Evolutionary conservation across 1,140 invertebrate species (phyloP), one percentile per base, ranked within the genome.

Genomic region (Cyrtorhinus lividipennis): DNA sequence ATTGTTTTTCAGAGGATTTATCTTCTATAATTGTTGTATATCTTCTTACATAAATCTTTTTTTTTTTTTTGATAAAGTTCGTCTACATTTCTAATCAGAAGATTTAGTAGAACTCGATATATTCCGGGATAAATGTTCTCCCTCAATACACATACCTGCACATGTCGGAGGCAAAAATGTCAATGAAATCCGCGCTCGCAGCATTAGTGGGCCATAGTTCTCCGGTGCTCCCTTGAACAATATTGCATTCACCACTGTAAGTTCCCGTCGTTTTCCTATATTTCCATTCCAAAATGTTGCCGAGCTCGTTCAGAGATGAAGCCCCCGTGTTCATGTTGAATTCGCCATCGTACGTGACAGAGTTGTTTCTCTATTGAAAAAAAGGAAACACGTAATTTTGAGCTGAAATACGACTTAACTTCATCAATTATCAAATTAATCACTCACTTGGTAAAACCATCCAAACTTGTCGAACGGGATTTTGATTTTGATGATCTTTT

Each of bases 391-490:
- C 15, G 25, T 44, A 58, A 25, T 62, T 15, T 25, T 10, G 22
- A 25, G 18, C 18, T 10, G 48, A 53, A 10, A 8, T 53, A 22
- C 48, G 20, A 53, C 8, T 53, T 20, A 53, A 20, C 48, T 20
- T 53, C 8, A 44, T 44, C n/a, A 38, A 38, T 8, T 38, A 38
- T 15, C 30, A 38, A 38, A 53, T 53, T 5, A 13, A 12, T 53
- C 48, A 53, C 48, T 53, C 77, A 90, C 87, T 73, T 78, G 79
- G 71, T 88, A 90, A 74, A 91, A 89, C 80, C 87, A 84, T 24
- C 85, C 88, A 71, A 91, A 89, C 68, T 77, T 80, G 69, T 82
- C 82, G 0, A 80, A 79, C 2, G 85, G 81, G 10, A 68, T 63
- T 1, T 81, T 76, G 1, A 78, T 24, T 1, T 74, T 76, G 0